phyloP scores from a whole-genome alignment of 2,113 vertebrate species.

The Malurus melanocephalus region DNA sequence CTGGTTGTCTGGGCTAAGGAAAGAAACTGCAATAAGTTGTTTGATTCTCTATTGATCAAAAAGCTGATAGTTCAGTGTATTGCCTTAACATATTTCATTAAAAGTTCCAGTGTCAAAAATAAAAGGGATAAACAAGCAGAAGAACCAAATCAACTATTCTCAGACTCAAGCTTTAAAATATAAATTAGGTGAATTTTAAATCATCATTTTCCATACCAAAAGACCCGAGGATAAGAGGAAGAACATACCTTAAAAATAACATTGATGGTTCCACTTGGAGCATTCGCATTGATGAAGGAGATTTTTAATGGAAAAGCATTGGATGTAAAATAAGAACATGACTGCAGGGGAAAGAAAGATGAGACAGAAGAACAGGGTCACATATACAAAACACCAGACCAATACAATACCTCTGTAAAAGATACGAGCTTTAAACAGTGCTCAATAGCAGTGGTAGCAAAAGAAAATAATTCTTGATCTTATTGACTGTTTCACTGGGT shows the following conservation, averaged over 20 bases:
- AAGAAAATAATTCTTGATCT: neutral
- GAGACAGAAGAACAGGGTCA: neutral
- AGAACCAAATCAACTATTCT: neutral
- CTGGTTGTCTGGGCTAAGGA: neutral
- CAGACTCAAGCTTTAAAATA: neutral
- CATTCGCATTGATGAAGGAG: conserved; percentile 67
- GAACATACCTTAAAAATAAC: conserved; percentile 76
- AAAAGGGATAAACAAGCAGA: neutral
- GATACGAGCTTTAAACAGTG: neutral
- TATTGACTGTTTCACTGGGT: neutral
- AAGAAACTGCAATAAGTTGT: neutral
- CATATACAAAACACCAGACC: neutral
- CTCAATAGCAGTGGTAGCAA: neutral
- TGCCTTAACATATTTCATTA: neutral
- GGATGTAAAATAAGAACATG: conserved; percentile 75
- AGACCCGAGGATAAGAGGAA: neutral
- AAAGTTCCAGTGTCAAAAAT: neutral
- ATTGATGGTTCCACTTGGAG: conserved; percentile 63
- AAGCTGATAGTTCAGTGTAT: neutral
- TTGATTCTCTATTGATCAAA: neutral
- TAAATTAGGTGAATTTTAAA: conserved; percentile 12
- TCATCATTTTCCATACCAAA: neutral
- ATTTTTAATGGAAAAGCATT: conserved; percentile 75
- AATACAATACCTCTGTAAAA: neutral
- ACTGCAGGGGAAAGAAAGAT: conserved; percentile 36